These are phyloP conservation scores for Notiomystis cincta DNA, from an alignment of 2,113 vertebrate genomes.

Conservation along the genomic window DNA sequence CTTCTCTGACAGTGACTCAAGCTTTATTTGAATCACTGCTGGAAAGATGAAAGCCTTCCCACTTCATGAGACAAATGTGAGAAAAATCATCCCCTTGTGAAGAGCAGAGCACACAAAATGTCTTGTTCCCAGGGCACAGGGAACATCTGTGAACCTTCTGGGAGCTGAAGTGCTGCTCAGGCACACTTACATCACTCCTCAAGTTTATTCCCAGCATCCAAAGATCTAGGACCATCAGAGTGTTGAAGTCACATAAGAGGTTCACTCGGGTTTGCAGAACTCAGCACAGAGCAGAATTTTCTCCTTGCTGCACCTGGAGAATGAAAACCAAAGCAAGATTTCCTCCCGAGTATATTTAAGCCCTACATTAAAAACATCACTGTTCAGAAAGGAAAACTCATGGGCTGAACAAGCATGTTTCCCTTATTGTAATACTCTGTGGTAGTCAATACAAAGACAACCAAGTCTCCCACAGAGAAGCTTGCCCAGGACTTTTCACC, in stretches of 20 bases:
- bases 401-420: background rate
- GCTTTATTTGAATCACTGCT: background rate
- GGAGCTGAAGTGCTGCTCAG: background rate
- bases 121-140: background rate
- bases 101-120: background rate
- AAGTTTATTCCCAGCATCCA: background rate
- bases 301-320: background rate
- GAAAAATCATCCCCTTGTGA: background rate
- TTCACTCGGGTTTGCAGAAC: background rate
- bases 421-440: background rate
- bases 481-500: background rate
- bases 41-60: conserved; percentile 1
- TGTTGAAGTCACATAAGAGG: background rate
- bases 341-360: background rate
- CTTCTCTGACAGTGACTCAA: conserved; percentile 16
- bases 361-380: background rate
- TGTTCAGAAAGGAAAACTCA: background rate
- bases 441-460: background rate
- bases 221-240: background rate
- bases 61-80: background rate
- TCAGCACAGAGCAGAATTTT: background rate
- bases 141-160: background rate
- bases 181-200: background rate
- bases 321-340: background rate
- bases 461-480: background rate